A percentile compares a stretch with the other conserved stretches of the same genome.
These are phyloP conservation scores for Diuraphis noxia DNA, from an alignment of 1,140 invertebrate genomes.

Conservation along the genomic window DNA sequence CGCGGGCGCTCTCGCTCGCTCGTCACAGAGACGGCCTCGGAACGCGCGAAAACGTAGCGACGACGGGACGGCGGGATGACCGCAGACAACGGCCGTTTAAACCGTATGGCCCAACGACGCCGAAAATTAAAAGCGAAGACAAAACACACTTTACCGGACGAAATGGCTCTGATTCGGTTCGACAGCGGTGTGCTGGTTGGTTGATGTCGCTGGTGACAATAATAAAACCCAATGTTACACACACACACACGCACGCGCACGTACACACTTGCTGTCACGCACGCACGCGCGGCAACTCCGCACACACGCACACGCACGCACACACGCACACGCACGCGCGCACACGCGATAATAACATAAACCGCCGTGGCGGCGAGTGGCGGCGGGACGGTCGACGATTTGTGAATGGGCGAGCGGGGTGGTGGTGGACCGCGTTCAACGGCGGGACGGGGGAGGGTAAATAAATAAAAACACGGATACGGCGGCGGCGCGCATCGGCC, in stretches of 20 bases:
- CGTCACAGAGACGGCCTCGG: no score
- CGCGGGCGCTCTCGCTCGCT: no score
- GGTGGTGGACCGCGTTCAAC: neutral
- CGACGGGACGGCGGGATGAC: neutral
- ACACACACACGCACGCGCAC: neutral
- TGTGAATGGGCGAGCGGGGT: no score
- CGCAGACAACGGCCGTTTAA: neutral
- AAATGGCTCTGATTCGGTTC: neutral
- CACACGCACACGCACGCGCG: neutral
- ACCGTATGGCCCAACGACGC: neutral
- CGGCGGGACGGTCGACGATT: neutral
- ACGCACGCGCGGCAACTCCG: neutral
- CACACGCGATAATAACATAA: neutral
- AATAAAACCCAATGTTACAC: neutral
- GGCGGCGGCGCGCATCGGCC: constrained; percentile 46
- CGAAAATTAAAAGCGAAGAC: neutral
- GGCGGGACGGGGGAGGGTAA: neutral
- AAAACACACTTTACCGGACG: neutral
- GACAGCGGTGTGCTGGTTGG: neutral
- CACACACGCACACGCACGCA: neutral
- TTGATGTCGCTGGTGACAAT: neutral
- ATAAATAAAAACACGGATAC: constrained; percentile 39
- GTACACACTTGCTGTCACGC: neutral
- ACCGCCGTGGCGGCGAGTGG: neutral
- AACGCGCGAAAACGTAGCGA: neutral